Base-by-base conservation (phyloP, 2,797 vertebrate genomes). In the Prunella strophiata region DNA sequence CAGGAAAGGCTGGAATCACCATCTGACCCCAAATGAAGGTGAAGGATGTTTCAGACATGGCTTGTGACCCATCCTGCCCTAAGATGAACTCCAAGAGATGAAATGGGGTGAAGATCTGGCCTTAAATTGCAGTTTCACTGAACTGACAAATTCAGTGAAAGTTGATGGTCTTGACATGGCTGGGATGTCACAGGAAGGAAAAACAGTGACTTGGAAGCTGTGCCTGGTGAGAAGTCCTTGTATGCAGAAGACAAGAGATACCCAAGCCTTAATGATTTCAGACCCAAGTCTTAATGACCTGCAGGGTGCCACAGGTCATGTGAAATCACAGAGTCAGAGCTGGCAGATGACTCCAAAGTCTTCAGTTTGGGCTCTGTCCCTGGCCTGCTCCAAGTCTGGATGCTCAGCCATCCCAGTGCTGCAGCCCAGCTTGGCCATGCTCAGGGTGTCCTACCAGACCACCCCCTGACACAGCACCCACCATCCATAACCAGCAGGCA, bases 381-480 rank as follows among this genome's bases (percentile, higher is more conserved):
- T 48, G 59, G 12, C 12, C 67, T 42, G 40, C 34, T 55, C 40
- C 18, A 5, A 14, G 25, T 65, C 4, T 47, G 76, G 62, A 22
- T 45, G 30, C 27, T 92, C 2, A 0, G 34, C 21, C 17, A 13
- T 26, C 29, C 42, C 13, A 11, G 2, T 0, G 1, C 54, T 52
- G 61, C 40, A 65, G 54, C 34, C 42, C 82, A 54, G 13, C 51
- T 32, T 20, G 51, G 67, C 68, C 32, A 12, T 26, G 52, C 26
- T 54, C n/a, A 58, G 23, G 25, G 30, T 26, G 27, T 63, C 62
- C 70, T 30, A 20, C 47, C 5, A 6, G 71, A 16, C 7, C n/a
- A 63, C 7, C 32, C 1, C 2, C 9, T 2, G 10, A 54, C 27
- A 58, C 12, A 61, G 34, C 32, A 27, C 18, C 43, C 2, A 0